Conservation (phyloP, 92 coral and sea anemone genomes). For the Diadumene lineata region DNA sequence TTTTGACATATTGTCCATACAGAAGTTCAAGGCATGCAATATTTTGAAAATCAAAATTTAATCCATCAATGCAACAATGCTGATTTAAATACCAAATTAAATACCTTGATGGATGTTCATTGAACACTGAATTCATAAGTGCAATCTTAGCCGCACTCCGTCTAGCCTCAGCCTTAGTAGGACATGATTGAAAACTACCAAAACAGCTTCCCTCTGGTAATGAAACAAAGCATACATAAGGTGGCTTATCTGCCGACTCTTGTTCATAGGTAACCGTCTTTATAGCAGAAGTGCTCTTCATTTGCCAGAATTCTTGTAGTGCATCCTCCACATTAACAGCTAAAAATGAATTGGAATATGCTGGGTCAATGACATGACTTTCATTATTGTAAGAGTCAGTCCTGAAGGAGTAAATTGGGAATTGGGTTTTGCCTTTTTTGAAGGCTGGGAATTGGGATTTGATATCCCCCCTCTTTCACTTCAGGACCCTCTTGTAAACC, state of each 20-base stretch:
- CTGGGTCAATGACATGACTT: too few species aligned
- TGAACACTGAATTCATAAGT: conserved; percentile 89
- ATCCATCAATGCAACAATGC: not conserved
- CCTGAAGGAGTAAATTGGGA: too few species aligned
- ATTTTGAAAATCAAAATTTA: too few species aligned
- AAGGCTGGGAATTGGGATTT: too few species aligned
- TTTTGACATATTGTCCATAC: too few species aligned
- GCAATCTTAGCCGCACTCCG: conserved; percentile 95
- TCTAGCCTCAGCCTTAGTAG: conserved; percentile 87
- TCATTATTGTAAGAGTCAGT: too few species aligned
- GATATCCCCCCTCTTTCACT: too few species aligned
- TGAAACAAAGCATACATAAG: conserved; percentile 84
- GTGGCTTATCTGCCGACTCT: conserved; percentile 75
- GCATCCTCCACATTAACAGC: conserved; percentile 83
- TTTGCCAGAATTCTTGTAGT: conserved; percentile 90
- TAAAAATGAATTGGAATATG: not conserved
- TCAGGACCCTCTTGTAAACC: too few species aligned
- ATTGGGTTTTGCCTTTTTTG: too few species aligned
- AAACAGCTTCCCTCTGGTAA: conserved; percentile 94
- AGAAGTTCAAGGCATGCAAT: too few species aligned
- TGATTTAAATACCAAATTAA: too few species aligned
- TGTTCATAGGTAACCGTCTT: conserved; percentile 69
- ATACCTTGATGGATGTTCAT: conserved; percentile 92
- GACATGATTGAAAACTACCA: conserved; percentile 89
- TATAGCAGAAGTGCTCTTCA: conserved; percentile 64